A percentile compares a stretch with the other conserved stretches of the same genome.
Evolutionary conservation across 2,797 vertebrate species (phyloP).

Genomic region (Hirundo rustica): DNA sequence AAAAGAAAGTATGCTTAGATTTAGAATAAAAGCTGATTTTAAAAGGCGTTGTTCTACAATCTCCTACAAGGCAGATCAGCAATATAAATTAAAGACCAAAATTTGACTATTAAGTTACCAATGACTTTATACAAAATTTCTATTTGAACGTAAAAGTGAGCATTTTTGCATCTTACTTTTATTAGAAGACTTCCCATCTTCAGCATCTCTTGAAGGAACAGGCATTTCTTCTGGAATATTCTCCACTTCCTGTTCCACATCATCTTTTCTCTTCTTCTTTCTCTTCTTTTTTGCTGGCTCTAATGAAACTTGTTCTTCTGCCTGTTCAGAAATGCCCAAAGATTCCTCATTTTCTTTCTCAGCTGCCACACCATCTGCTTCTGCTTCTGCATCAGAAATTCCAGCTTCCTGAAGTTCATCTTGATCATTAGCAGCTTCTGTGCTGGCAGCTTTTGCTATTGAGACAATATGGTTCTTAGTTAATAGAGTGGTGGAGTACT

Average conservation of each 20-base stretch:
- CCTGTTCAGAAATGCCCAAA: constrained; percentile 44
- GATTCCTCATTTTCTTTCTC: constrained; percentile 87
- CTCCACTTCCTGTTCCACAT: constrained; percentile 42
- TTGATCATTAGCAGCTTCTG: constrained; percentile 49
- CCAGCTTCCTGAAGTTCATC: constrained; percentile 62
- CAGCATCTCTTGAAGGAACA: not conserved
- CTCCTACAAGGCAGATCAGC: not conserved
- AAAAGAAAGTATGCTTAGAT: not conserved
- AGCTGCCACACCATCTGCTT: constrained; percentile 67
- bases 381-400: constrained; percentile 75
- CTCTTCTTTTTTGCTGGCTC: constrained; percentile 72
- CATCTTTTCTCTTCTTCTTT: constrained; percentile 72
- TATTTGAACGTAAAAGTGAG: not conserved
- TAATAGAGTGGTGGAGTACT: not conserved
- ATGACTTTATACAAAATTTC: not conserved
- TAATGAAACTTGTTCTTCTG: constrained; percentile 62
- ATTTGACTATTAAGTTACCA: not conserved
- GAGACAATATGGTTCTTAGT: constrained; percentile 20
- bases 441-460: constrained; percentile 58
- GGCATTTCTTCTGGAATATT: constrained; percentile 24
- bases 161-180: constrained; percentile 69
- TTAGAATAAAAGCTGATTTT: not conserved
- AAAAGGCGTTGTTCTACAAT: not conserved
- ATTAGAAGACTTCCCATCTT: constrained; percentile 25
- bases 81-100: not conserved